Conservation (phyloP, 2,797 vertebrate genomes). For the Leptoclinus maculatus region DNA sequence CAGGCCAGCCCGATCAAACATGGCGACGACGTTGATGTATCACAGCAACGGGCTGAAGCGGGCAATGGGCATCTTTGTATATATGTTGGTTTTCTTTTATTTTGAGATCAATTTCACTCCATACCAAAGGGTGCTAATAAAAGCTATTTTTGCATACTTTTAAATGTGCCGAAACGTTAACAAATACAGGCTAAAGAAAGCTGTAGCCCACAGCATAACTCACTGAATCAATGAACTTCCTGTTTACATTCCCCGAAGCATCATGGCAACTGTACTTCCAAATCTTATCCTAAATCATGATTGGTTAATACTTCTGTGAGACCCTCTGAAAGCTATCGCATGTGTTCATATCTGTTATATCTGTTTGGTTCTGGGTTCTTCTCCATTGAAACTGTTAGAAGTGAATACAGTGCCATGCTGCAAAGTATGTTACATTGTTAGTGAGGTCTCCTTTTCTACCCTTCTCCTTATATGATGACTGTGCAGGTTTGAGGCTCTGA, state of each 20-base stretch:
- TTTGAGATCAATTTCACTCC: too few relatives aligned
- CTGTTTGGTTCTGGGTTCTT: background rate
- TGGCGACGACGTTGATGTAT: too few relatives aligned
- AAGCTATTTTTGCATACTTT: background rate
- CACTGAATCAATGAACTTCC: background rate
- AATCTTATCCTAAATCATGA: too few relatives aligned
- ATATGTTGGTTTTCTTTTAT: too few relatives aligned
- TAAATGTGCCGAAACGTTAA: background rate
- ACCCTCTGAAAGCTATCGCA: background rate
- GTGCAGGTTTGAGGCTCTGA: background rate
- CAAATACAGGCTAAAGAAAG: background rate
- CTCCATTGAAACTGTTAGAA: background rate
- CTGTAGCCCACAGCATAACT: background rate
- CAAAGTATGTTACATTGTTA: too few relatives aligned
- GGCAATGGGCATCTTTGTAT: too few relatives aligned
- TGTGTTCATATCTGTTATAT: background rate
- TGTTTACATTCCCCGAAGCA: background rate
- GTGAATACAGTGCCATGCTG: too few relatives aligned
- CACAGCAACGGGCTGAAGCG: too few relatives aligned
- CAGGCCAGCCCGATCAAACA: too few relatives aligned
- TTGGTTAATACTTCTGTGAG: background rate
- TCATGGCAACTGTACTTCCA: background rate
- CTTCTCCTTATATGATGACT: background rate
- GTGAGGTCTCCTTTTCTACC: background rate
- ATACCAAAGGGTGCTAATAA: too few relatives aligned